Evolutionary conservation across 2,888 invertebrate species (phyloP).

Genomic region (Drosophila infuscata): DNA sequence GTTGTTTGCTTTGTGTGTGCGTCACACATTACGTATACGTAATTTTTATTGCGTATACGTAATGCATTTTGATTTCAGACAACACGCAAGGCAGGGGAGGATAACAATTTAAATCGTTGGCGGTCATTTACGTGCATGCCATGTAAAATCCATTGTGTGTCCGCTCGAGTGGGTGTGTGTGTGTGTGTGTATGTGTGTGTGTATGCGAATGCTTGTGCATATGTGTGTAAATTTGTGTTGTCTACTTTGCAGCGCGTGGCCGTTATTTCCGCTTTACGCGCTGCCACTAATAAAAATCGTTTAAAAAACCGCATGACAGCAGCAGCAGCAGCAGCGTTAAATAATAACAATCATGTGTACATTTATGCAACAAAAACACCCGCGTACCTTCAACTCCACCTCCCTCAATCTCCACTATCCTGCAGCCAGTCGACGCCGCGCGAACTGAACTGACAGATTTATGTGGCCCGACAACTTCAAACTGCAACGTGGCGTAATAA

Average conservation of each 20-base stretch:
- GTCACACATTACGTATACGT: slow-evolving; percentile 73
- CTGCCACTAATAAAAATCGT: slow-evolving; percentile 78
- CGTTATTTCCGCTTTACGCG: slow-evolving; percentile 76
- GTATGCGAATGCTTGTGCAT: slow-evolving; percentile 26
- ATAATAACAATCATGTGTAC: slow-evolving; percentile 78
- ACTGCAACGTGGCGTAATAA: slow-evolving; percentile 76
- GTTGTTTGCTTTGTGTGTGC: slow-evolving; percentile 33
- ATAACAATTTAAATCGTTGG: slow-evolving; percentile 78
- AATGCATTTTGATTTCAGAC: slow-evolving; percentile 79
- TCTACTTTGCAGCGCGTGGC: slow-evolving; percentile 80
- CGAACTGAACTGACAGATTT: slow-evolving; percentile 60
- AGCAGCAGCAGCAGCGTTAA: slow-evolving; percentile 57
- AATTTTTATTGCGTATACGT: slow-evolving; percentile 79
- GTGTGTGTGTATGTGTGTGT: slow-evolving; percentile 1
- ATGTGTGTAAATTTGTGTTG: slow-evolving; percentile 48
- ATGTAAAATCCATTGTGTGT: slow-evolving; percentile 66
- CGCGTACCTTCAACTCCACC: not conserved
- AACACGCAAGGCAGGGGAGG: slow-evolving; percentile 46
- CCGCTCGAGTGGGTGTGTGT: not conserved
- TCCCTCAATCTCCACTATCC: not conserved
- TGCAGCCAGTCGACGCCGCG: slow-evolving; percentile 17
- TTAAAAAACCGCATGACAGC: slow-evolving; percentile 77
- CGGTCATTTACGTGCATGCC: slow-evolving; percentile 79
- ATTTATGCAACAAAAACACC: slow-evolving; percentile 38
- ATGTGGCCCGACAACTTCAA: slow-evolving; percentile 76